phyloP scores from a whole-genome alignment of 2,113 vertebrate genomes.

The Chionodraco myersi region DNA sequence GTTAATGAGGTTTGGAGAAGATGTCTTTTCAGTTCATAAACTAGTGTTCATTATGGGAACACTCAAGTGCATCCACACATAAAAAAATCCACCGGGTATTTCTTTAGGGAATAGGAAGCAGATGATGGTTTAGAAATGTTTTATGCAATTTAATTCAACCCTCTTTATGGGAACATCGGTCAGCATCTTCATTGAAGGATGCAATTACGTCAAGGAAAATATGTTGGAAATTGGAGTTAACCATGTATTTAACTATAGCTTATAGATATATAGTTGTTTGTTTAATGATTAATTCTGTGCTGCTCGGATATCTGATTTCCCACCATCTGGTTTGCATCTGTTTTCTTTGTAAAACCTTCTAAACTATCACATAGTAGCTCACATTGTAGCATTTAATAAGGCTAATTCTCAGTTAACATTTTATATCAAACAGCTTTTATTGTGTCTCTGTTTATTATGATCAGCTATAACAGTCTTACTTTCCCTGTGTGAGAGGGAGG shows the following conservation, averaged over 20 bases:
- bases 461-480: slow-evolving; percentile 7
- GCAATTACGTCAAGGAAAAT: neutral
- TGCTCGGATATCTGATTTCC: neutral
- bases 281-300: neutral
- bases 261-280: neutral
- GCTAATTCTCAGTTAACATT: neutral
- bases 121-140: neutral
- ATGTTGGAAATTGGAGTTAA: neutral
- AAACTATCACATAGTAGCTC: neutral
- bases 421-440: neutral
- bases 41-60: neutral
- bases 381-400: neutral
- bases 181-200: neutral
- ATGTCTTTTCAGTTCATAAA: neutral
- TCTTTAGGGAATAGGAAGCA: neutral
- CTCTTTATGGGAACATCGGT: neutral
- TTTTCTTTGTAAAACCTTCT: neutral
- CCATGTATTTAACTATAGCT: neutral
- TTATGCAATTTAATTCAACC: neutral
- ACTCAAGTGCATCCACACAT: neutral
- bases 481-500: neutral
- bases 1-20: neutral
- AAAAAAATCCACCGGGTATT: neutral
- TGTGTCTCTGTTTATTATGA: neutral
- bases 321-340: slow-evolving; percentile 19